These are phyloP conservation scores for Brachyrhaphis roseni DNA, from an alignment of 2,797 vertebrate species.

Conservation along the genomic window DNA sequence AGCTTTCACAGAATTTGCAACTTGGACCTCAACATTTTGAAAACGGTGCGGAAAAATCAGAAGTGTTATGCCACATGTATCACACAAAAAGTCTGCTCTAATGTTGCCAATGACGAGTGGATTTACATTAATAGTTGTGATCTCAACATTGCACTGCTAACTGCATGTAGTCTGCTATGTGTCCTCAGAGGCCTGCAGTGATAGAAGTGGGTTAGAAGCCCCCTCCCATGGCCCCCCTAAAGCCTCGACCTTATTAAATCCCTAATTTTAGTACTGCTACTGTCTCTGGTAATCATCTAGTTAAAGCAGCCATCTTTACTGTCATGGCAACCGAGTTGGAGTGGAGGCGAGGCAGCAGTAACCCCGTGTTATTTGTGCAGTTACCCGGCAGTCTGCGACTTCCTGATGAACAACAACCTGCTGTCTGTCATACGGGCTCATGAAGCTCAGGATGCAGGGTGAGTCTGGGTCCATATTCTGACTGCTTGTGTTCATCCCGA, in stretches of 20 bases:
- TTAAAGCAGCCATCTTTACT: constrained; percentile 16
- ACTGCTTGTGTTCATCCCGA: background rate
- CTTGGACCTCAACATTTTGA: no score
- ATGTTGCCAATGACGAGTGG: no score
- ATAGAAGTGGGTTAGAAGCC: constrained; percentile 1
- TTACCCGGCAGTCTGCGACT: constrained; percentile 98
- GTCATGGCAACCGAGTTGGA: background rate
- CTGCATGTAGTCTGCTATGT: background rate
- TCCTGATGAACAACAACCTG: constrained; percentile 99
- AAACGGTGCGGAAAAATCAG: no score
- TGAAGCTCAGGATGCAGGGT: constrained; percentile 99
- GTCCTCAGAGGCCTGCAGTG: background rate
- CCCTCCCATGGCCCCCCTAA: background rate
- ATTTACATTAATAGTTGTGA: no score
- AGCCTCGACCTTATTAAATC: constrained; percentile 43
- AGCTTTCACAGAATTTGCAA: no score
- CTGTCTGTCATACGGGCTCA: constrained; percentile 99
- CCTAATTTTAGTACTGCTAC: constrained; percentile 41
- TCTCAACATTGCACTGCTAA: no score
- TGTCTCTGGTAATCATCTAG: background rate
- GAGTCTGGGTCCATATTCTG: constrained; percentile 66
- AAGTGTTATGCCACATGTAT: no score
- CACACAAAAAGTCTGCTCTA: no score
- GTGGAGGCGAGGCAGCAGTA: background rate
- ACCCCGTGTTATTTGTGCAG: constrained; percentile 68